phyloP scores from a whole-genome alignment of 2,888 invertebrate genomes.

The Helobdella robusta region DNA sequence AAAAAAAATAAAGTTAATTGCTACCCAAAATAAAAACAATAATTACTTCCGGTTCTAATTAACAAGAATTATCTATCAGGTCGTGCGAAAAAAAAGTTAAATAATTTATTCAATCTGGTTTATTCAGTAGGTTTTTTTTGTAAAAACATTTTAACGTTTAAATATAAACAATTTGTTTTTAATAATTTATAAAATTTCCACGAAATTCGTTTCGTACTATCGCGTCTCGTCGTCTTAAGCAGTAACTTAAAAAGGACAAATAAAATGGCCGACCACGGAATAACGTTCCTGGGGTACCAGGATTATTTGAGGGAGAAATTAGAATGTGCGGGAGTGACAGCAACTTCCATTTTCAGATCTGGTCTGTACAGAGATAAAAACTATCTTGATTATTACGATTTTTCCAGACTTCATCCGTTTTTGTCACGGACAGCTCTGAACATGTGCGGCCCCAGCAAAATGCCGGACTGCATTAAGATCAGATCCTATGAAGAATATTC shows the following conservation, averaged over 20 bases:
- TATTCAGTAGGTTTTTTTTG: no score
- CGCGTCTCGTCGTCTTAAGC: no score
- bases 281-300: slow-evolving; percentile 46
- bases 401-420: not conserved
- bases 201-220: no score
- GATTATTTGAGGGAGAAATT: slow-evolving; percentile 43
- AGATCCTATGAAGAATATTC: slow-evolving; percentile 44
- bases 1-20: no score
- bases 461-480: slow-evolving; percentile 39
- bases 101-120: no score
- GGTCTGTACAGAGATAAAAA: slow-evolving; percentile 34
- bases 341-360: slow-evolving; percentile 32
- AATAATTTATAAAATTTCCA: no score
- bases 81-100: no score
- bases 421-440: not conserved
- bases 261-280: slow-evolving; percentile 47
- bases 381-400: slow-evolving; percentile 15
- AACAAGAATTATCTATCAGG: slow-evolving; percentile 4
- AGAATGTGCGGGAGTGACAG: slow-evolving; percentile 38
- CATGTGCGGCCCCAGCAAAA: not conserved
- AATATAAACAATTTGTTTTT: no score
- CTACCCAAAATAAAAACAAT: slow-evolving; percentile 18
- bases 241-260: no score
- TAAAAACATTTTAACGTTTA: no score
- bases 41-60: slow-evolving; percentile 22